Evolutionary conservation across 2,113 vertebrate species (phyloP).

Genomic region (Sminthopsis crassicaudata): DNA sequence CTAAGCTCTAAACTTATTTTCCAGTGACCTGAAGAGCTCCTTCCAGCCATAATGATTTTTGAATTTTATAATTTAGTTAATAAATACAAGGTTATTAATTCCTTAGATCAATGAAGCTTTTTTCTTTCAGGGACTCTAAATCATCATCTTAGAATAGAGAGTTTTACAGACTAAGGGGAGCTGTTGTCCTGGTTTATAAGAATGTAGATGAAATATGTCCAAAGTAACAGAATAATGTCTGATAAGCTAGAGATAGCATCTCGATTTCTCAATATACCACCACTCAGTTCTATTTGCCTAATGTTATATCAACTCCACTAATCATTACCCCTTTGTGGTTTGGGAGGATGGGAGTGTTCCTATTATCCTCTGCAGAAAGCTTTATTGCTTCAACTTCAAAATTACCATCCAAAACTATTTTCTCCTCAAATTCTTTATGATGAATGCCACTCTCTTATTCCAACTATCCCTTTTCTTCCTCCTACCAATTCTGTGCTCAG

Average conservation of each 20-base stretch:
- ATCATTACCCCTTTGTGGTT: not conserved
- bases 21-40: not conserved
- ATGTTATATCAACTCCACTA: not conserved
- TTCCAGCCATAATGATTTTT: not conserved
- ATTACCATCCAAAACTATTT: not conserved
- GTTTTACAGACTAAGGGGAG: constrained; percentile 1
- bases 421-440: not conserved
- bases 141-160: not conserved
- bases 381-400: not conserved
- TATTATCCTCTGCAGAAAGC: not conserved
- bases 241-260: not conserved
- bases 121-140: constrained; percentile 17
- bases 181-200: not conserved
- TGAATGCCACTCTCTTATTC: not conserved
- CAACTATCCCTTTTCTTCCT: not conserved
- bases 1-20: not conserved
- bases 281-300: not conserved
- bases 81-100: not conserved
- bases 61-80: not conserved
- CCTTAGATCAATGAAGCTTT: not conserved
- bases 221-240: not conserved
- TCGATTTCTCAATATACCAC: not conserved
- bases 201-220: not conserved
- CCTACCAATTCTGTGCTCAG: not conserved
- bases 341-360: not conserved